Evolutionary conservation across 2,888 invertebrate species (phyloP).

Genomic region (Caenorhabditis afra): DNA sequence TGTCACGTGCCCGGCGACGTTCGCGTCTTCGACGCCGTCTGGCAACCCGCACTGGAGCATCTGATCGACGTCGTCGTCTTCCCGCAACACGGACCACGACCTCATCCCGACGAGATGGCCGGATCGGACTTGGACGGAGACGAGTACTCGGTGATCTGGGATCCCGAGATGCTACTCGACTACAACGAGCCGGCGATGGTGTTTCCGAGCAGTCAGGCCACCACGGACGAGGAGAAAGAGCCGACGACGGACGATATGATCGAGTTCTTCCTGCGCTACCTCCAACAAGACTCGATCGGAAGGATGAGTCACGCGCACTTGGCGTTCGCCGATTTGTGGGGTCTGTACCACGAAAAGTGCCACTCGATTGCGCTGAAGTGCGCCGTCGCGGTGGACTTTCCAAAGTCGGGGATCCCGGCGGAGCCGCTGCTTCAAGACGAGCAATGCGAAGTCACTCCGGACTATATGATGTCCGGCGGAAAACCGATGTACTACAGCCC

Average conservation of each 20-base stretch:
- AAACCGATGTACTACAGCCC: slow-evolving; percentile 76
- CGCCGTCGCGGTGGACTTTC: slow-evolving; percentile 80
- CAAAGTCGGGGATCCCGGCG: slow-evolving; percentile 80
- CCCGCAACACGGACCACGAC: slow-evolving; percentile 80
- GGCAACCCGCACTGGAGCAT: slow-evolving; percentile 72
- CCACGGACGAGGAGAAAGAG: slow-evolving; percentile 57
- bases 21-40: slow-evolving; percentile 76
- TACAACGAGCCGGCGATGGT: slow-evolving; percentile 75
- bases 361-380: slow-evolving; percentile 73
- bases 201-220: slow-evolving; percentile 64
- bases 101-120: slow-evolving; percentile 82
- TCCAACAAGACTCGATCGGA: slow-evolving; percentile 80
- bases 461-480: slow-evolving; percentile 68
- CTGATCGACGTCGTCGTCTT: slow-evolving; percentile 81
- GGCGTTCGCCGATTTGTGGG: slow-evolving; percentile 76
- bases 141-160: slow-evolving; percentile 81
- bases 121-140: slow-evolving; percentile 82
- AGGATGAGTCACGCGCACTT: slow-evolving; percentile 79
- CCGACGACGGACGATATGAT: slow-evolving; percentile 78
- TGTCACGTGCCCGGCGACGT: slow-evolving; percentile 82
- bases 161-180: slow-evolving; percentile 76
- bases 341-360: slow-evolving; percentile 73
- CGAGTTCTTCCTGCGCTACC: slow-evolving; percentile 80
- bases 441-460: slow-evolving; percentile 66
- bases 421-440: slow-evolving; percentile 64